phyloP scores from a whole-genome alignment of 2,113 vertebrate genomes.

The Coturnix japonica region DNA sequence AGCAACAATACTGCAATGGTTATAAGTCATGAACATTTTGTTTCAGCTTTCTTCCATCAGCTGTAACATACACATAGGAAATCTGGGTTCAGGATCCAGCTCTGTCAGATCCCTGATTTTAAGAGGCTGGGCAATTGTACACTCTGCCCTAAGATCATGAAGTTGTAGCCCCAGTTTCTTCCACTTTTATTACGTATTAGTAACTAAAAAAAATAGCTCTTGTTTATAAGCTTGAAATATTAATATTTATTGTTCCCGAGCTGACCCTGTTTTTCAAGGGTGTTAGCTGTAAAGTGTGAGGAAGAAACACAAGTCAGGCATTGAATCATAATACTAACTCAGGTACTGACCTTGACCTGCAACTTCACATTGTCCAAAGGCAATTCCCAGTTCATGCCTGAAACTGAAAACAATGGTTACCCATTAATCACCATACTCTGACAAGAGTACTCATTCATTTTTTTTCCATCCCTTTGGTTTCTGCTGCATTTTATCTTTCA shows the following conservation, averaged over 20 bases:
- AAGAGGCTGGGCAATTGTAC: background rate
- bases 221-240: background rate
- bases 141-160: background rate
- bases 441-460: conserved; percentile 39
- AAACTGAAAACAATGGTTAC: conserved; percentile 36
- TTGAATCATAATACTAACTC: conserved; percentile 5
- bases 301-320: background rate
- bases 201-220: background rate
- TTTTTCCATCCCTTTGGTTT: conserved; percentile 34
- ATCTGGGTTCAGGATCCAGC: background rate
- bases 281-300: background rate
- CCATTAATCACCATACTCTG: conserved; percentile 41
- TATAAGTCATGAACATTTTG: background rate
- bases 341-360: conserved; percentile 48
- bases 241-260: background rate
- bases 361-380: conserved; percentile 3
- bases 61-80: background rate
- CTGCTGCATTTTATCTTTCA: conserved; percentile 57
- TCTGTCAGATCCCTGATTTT: background rate
- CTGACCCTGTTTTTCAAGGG: background rate
- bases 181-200: background rate
- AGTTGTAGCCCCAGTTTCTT: background rate
- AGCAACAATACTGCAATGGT: background rate
- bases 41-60: background rate
- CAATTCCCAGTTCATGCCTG: background rate